Percentiles rank a stretch among this genome's conserved stretches.
These are phyloP conservation scores for Caenorhabditis wallacei DNA, from an alignment of 2,888 invertebrate genomes.

Conservation along the genomic window DNA sequence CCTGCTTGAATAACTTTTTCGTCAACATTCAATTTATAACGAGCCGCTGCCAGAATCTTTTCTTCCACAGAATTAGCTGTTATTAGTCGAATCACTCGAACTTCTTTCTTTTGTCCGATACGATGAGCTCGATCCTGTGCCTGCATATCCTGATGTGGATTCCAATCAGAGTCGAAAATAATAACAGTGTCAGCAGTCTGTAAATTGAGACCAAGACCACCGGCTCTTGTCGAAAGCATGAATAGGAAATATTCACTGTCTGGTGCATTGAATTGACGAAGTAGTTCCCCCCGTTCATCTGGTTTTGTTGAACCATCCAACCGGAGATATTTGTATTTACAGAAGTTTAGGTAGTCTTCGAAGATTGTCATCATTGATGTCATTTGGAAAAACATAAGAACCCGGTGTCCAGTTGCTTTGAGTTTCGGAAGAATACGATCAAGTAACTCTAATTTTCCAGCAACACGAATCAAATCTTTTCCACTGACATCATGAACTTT, in stretches of 20 bases:
- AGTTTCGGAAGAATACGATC: slow-evolving; percentile 98
- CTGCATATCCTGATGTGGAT: slow-evolving; percentile 99
- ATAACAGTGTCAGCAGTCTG: slow-evolving; percentile 99
- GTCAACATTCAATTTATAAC: slow-evolving; percentile 98
- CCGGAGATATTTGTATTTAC: slow-evolving; percentile 91
- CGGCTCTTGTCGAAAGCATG: slow-evolving; percentile 96
- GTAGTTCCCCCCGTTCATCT: slow-evolving; percentile 95
- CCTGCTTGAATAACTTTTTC: slow-evolving; percentile 99
- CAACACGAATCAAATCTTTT: slow-evolving; percentile 93
- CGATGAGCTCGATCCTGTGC: slow-evolving; percentile 99
- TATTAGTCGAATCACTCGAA: slow-evolving; percentile 96
- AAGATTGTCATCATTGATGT: slow-evolving; percentile 99
- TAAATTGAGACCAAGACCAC: slow-evolving; percentile 95
- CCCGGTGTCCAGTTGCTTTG: slow-evolving; percentile 93
- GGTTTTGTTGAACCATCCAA: slow-evolving; percentile 98
- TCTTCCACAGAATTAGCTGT: slow-evolving; percentile 99
- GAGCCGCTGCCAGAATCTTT: slow-evolving; percentile 96
- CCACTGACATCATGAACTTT: slow-evolving; percentile 82
- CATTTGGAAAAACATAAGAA: slow-evolving; percentile 99
- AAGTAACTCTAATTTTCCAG: slow-evolving; percentile 97
- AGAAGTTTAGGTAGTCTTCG: slow-evolving; percentile 93
- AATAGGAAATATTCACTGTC: slow-evolving; percentile 96
- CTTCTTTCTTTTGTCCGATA: slow-evolving; percentile 97
- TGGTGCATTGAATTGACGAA: slow-evolving; percentile 92
- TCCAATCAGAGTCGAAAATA: slow-evolving; percentile 99